Base-by-base conservation (phyloP, 2,797 vertebrate genomes). In the Clarias laeviceps region DNA sequence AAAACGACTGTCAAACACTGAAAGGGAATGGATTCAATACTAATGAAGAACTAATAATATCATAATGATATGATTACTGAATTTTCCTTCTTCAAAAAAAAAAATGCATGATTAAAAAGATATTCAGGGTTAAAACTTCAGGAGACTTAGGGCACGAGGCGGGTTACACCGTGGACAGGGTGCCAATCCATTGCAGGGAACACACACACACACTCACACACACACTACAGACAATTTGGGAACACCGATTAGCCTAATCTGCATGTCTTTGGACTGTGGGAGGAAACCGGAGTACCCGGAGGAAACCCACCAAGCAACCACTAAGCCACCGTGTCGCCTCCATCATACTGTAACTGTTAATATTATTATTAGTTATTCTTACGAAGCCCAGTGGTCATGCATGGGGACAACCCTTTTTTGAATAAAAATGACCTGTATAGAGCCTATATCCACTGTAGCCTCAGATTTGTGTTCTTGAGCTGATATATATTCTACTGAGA, bases 1-100 rank as follows among this genome's bases (percentile, higher is more conserved):
- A 61, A 78, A 76, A n/a, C 5, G 57, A 59, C 57, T 59, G 22
- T 61, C 20, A 79, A 79, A 79, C 24, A 79, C 34, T 9, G n/a
- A n/a, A 54, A 80, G 54, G 45, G 78, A 45, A 17, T 65, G 37
- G 4, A 65, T 65, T 66, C 40, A 18, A n/a, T 65, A 29, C n/a
- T 2, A 29, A 76, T 59, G 29, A 54, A 80, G 40, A 50, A 54
- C 40, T 66, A 20, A 81, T 66, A 2, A 66, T 80, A 66, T 32
- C 62, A 80, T 66, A 29, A 81, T 22, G 24, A 81, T 66, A 66
- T 66, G 4, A 80, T 64, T 64, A 79, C 5, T 64, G 24, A n/a
- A 79, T 40, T 62, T 74, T 29, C n/a, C 7, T 74, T 15, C 15
- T 18, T 18, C 1, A 14, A 15, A 24, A 27, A 70, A 12, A 6